Evolutionary conservation across 2,888 invertebrate species (phyloP).

Genomic region (Patella pellucida): DNA sequence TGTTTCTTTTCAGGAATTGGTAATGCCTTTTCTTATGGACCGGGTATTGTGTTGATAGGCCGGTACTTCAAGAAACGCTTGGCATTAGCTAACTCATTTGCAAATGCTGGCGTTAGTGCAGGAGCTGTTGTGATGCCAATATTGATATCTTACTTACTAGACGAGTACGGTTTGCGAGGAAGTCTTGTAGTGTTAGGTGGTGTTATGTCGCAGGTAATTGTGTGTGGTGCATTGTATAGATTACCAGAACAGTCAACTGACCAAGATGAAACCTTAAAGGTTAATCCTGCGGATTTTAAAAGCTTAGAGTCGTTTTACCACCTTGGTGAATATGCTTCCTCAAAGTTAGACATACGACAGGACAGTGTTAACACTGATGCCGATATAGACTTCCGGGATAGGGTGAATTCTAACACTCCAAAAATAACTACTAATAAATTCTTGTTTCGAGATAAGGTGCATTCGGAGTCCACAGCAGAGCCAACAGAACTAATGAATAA

Average conservation of each 20-base stretch:
- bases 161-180: conserved; percentile 17
- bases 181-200: conserved; percentile 15
- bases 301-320: background rate
- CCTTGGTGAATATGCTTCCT: background rate
- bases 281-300: background rate
- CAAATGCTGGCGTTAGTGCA: conserved; percentile 14
- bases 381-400: background rate
- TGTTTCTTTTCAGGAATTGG: conserved; percentile 12
- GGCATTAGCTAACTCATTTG: conserved; percentile 7
- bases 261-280: background rate
- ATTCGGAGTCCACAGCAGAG: background rate
- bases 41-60: conserved; percentile 17
- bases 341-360: background rate
- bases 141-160: conserved; percentile 9
- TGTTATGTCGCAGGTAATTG: conserved; percentile 11
- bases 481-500: background rate
- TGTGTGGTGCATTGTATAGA: conserved; percentile 10
- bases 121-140: conserved; percentile 14
- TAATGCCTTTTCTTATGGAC: conserved; percentile 15
- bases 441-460: background rate
- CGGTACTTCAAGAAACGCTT: conserved; percentile 17
- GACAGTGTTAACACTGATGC: too few relatives aligned
- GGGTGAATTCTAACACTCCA: background rate
- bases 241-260: background rate
- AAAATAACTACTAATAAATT: background rate